Evolutionary conservation across 2,888 invertebrate species (phyloP).

Genomic region (Fragum whitleyi): DNA sequence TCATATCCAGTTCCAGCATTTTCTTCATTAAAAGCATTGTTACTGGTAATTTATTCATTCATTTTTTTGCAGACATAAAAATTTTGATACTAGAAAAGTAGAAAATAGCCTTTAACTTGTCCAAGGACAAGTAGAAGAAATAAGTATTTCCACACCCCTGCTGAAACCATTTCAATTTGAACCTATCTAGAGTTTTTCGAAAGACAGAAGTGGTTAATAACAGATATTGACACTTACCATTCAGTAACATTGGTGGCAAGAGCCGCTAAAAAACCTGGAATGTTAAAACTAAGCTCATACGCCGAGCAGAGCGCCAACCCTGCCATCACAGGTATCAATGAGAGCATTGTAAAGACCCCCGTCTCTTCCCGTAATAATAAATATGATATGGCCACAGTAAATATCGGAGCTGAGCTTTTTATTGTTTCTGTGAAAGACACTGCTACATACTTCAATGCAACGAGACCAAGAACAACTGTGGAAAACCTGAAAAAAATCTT

Average conservation of each 20-base stretch:
- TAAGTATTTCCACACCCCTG: too few species aligned
- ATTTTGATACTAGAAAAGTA: too few species aligned
- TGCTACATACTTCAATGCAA: constrained; percentile 91
- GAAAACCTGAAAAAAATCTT: constrained; percentile 89
- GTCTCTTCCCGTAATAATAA: constrained; percentile 84
- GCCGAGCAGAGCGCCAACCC: constrained; percentile 91
- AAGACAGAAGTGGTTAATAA: too few species aligned
- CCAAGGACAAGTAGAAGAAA: too few species aligned
- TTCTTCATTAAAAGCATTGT: too few species aligned
- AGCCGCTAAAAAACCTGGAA: constrained; percentile 90
- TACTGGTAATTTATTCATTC: too few species aligned
- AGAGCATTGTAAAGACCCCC: constrained; percentile 88
- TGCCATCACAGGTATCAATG: constrained; percentile 91
- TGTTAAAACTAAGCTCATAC: constrained; percentile 92
- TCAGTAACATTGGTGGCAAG: constrained; percentile 92
- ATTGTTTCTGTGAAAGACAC: constrained; percentile 93
- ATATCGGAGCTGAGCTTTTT: constrained; percentile 92
- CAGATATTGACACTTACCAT: constrained; percentile 87
- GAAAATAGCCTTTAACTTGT: too few species aligned
- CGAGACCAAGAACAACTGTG: constrained; percentile 90
- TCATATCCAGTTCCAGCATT: too few species aligned
- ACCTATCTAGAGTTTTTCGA: too few species aligned
- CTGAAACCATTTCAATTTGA: too few species aligned
- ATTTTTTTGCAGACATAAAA: too few species aligned
- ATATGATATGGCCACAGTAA: constrained; percentile 91